Evolutionary conservation across 1,140 invertebrate species (phyloP).

Genomic region (Pygmarrhopalites habei): DNA sequence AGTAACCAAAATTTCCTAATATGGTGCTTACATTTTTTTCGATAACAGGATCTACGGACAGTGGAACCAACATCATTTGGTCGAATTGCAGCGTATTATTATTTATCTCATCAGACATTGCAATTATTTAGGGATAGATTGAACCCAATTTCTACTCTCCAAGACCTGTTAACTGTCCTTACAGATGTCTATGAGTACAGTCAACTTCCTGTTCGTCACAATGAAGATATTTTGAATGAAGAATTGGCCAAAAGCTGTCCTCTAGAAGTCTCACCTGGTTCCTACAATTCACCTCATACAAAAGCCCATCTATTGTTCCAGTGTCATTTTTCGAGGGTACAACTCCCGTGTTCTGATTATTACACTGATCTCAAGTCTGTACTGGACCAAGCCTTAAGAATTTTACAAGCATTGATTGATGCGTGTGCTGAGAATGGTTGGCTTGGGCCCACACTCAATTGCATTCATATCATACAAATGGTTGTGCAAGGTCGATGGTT

Average conservation of each 20-base stretch:
- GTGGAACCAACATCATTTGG: slow-evolving; percentile 79
- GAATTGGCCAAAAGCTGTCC: slow-evolving; percentile 73
- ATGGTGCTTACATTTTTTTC: no score
- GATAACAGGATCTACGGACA: slow-evolving; percentile 63
- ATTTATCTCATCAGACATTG: slow-evolving; percentile 89
- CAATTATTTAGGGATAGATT: slow-evolving; percentile 69
- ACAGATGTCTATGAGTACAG: slow-evolving; percentile 84
- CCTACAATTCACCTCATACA: slow-evolving; percentile 81
- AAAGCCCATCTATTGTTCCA: slow-evolving; percentile 91
- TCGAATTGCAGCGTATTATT: slow-evolving; percentile 92
- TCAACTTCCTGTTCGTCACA: slow-evolving; percentile 93
- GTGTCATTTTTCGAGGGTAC: slow-evolving; percentile 76
- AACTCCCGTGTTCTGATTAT: slow-evolving; percentile 87
- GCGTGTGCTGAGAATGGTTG: slow-evolving; percentile 81
- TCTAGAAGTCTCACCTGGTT: slow-evolving; percentile 60
- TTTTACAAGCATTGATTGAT: slow-evolving; percentile 96
- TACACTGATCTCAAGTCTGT: slow-evolving; percentile 93
- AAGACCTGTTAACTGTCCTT: slow-evolving; percentile 72
- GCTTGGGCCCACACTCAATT: slow-evolving; percentile 67
- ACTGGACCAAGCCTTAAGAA: slow-evolving; percentile 88
- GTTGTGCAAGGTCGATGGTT: slow-evolving; percentile 87
- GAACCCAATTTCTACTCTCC: slow-evolving; percentile 54
- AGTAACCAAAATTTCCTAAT: slow-evolving; percentile 30
- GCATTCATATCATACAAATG: slow-evolving; percentile 79
- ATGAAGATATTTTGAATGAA: slow-evolving; percentile 91